These are phyloP conservation scores for Heliconius ismenius DNA, from an alignment of 2,888 invertebrate species.

Conservation along the genomic window DNA sequence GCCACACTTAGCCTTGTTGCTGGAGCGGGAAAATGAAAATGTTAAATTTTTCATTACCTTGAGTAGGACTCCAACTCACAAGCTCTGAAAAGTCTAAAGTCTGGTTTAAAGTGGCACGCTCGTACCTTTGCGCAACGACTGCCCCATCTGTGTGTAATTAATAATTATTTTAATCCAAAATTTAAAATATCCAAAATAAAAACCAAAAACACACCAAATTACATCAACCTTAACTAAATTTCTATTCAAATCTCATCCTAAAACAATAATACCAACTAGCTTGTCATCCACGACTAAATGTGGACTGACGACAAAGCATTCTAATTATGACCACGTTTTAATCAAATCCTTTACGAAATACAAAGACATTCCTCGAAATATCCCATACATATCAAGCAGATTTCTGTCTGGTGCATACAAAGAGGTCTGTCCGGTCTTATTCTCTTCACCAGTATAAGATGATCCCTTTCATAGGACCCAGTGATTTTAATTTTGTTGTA, in stretches of 20 bases:
- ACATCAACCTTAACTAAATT: not conserved
- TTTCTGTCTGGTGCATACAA: constrained; percentile 22
- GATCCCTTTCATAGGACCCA: not conserved
- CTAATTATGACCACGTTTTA: constrained; percentile 26
- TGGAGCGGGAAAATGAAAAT: not conserved
- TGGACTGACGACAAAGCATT: constrained; percentile 16
- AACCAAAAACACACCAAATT: not conserved
- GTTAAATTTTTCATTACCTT: not conserved
- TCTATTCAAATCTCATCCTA: not conserved
- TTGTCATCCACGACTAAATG: not conserved
- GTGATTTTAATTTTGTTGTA: not conserved
- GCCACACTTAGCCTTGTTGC: not conserved
- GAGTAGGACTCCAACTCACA: not conserved
- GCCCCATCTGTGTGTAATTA: not conserved
- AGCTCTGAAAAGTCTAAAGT: no score
- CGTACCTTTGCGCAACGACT: no score
- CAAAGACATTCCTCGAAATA: constrained; percentile 24
- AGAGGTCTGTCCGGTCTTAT: not conserved
- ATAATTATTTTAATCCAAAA: not conserved
- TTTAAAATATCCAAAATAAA: not conserved
- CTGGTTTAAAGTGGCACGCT: not conserved
- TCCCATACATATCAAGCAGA: constrained; percentile 15
- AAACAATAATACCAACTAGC: constrained; percentile 16
- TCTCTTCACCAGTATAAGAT: not conserved
- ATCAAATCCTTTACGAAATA: constrained; percentile 27